Base-by-base conservation (phyloP, 2,113 vertebrate genomes). In the Suricata suricatta region DNA sequence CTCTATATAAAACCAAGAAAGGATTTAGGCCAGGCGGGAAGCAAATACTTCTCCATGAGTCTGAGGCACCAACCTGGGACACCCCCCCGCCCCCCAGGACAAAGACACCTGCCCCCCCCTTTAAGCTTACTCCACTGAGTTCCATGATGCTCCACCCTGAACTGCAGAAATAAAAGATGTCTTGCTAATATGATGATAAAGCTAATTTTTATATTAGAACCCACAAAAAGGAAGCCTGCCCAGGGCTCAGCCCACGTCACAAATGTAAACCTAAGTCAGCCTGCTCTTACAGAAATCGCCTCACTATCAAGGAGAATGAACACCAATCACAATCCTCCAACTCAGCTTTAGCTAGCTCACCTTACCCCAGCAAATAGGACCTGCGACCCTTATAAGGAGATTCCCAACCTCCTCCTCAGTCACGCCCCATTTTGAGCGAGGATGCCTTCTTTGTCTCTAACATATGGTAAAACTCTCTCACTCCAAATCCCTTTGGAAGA, bases 121-220 rank as follows among this genome's bases (percentile, higher is more conserved):
- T 96, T 97, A 87, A 98, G 87, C 81, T 96, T 93, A 86, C 82
- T 74, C 80, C 95, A 41, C 84, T 15, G 29, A 83, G 66, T 95
- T 86, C 97, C 74, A 88, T 94, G 94, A 97, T 97, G 72, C 44
- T 74, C 88, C 54, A 74, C 63, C 86, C 60, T 90, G 88, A 98
- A 95, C 89, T 94, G 80, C 68, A 80, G 72, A 76, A 82, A 96
- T 98, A 92, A 97, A 96, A 98, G 93, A 87, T 96, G 95, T 90
- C 96, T 93, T 97, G 96, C 96, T 97, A 96, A 85, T 94, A 89
- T 44, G 50, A 60, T 31, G 50, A 90, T 50, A 76, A 77, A 76
- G 29, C 44, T 79, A 64, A 47, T 90, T 66, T 33, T 5, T 66
- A 35, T 23, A 64, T 79, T 2, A 6, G 41, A 74, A 66, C 41